These are phyloP conservation scores for Sceliomorpha sp. DNA, from an alignment of 2,888 invertebrate species.

Conservation along the genomic window DNA sequence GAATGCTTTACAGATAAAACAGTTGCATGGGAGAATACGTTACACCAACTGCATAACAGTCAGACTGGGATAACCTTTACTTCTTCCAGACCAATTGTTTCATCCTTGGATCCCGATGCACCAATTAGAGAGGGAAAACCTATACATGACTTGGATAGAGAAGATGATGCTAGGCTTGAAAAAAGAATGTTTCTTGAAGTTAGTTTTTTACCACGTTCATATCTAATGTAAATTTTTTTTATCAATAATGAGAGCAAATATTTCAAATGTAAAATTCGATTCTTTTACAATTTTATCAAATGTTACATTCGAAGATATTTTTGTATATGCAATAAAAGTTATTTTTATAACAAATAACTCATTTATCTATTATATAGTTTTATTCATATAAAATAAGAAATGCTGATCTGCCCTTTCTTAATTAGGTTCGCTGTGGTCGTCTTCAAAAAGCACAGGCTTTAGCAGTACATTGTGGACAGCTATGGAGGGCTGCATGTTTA, in stretches of 20 bases:
- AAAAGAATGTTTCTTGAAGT: slow-evolving; percentile 78
- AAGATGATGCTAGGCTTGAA: slow-evolving; percentile 85
- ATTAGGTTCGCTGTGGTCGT: slow-evolving; percentile 91
- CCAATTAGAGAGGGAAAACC: slow-evolving; percentile 88
- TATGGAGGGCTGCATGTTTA: slow-evolving; percentile 94
- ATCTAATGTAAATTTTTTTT: neutral
- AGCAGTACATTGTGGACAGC: slow-evolving; percentile 92
- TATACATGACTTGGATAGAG: slow-evolving; percentile 92
- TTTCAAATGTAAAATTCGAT: no score
- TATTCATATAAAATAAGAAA: no score
- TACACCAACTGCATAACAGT: slow-evolving; percentile 86
- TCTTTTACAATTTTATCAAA: no score
- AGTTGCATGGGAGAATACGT: slow-evolving; percentile 95
- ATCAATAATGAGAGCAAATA: neutral
- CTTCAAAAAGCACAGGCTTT: slow-evolving; percentile 91
- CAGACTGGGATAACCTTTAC: slow-evolving; percentile 83
- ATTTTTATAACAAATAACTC: neutral
- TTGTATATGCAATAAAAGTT: neutral
- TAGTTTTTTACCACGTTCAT: no score
- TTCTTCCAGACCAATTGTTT: slow-evolving; percentile 83
- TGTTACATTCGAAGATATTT: no score
- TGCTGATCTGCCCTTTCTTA: no score
- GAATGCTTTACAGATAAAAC: slow-evolving; percentile 90
- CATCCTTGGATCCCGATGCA: slow-evolving; percentile 94
- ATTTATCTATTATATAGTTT: slow-evolving; percentile 4